Evolutionary conservation across 2,888 invertebrate genomes (phyloP).

Genomic region (Apodemia hepburni): DNA sequence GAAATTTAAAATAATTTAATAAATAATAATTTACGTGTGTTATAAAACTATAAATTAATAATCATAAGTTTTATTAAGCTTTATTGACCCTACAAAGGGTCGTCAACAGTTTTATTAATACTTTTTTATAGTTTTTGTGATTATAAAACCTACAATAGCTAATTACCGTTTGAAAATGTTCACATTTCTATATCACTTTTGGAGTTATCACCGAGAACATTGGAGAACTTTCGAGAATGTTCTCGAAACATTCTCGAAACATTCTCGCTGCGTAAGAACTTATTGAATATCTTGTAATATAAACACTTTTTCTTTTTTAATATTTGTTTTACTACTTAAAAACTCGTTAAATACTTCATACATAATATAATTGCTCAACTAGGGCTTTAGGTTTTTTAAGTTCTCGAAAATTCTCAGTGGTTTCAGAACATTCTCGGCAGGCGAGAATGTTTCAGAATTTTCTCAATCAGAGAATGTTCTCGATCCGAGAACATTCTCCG

Average conservation of each 20-base stretch:
- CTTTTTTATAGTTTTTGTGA: constrained; percentile 4
- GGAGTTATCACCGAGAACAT: constrained; percentile 1
- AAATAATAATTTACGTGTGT: neutral
- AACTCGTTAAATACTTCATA: constrained; percentile 3
- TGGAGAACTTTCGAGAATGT: neutral
- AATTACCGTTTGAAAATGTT: neutral
- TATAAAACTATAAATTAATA: neutral
- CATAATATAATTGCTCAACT: neutral
- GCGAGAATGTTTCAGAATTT: neutral
- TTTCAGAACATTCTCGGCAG: constrained; percentile 8
- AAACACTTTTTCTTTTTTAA: neutral
- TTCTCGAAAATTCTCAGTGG: constrained; percentile 6
- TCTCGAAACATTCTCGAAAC: neutral
- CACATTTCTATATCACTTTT: constrained; percentile 1
- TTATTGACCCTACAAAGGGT: neutral
- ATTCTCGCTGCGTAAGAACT: neutral
- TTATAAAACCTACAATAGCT: constrained; percentile 1
- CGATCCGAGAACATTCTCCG: no score
- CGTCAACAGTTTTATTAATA: neutral
- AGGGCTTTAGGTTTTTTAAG: neutral
- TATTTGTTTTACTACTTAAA: neutral
- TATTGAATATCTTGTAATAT: neutral
- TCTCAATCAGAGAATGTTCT: no score
- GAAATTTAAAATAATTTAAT: no score
- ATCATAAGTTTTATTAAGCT: neutral